Conservation (phyloP, 2,797 vertebrate genomes). For the Epinephelus awoara region DNA sequence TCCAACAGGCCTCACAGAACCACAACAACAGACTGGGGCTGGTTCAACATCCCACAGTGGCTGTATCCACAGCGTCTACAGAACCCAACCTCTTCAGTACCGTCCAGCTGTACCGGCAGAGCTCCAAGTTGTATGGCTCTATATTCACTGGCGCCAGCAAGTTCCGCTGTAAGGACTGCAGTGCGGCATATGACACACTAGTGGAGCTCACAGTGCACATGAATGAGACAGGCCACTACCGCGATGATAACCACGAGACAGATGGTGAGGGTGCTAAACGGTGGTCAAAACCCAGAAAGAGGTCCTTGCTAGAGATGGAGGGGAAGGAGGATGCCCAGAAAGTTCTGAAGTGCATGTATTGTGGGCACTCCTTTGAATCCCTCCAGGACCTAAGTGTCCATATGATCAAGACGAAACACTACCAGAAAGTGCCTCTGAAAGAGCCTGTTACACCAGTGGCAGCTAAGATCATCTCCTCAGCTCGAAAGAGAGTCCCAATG, state of each 20-base stretch:
- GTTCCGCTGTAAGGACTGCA: slow-evolving; percentile 99
- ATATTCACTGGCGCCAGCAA: slow-evolving; percentile 99
- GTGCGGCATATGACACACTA: slow-evolving; percentile 96
- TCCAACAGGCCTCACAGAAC: slow-evolving; percentile 97
- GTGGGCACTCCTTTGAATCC: slow-evolving; percentile 99
- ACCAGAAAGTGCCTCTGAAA: slow-evolving; percentile 99
- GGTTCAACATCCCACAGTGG: slow-evolving; percentile 71
- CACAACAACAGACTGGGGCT: slow-evolving; percentile 77
- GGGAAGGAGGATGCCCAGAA: slow-evolving; percentile 99
- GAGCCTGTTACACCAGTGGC: slow-evolving; percentile 97
- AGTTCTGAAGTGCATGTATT: slow-evolving; percentile 99
- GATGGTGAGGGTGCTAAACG: slow-evolving; percentile 94
- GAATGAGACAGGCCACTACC: slow-evolving; percentile 98
- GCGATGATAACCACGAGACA: slow-evolving; percentile 98
- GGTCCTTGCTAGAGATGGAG: slow-evolving; percentile 98
- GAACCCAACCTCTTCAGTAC: slow-evolving; percentile 96
- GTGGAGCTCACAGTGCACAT: slow-evolving; percentile 99
- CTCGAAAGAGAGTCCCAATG: slow-evolving; percentile 93
- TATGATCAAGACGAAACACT: slow-evolving; percentile 99
- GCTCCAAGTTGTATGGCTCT: slow-evolving; percentile 98
- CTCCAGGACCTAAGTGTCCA: slow-evolving; percentile 99
- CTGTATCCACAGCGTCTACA: slow-evolving; percentile 57
- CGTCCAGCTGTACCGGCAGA: slow-evolving; percentile 98
- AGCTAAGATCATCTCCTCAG: slow-evolving; percentile 95
- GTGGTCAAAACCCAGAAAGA: slow-evolving; percentile 99